Base-by-base conservation (phyloP, 2,113 vertebrate genomes). In the Ceyx melanurus region DNA sequence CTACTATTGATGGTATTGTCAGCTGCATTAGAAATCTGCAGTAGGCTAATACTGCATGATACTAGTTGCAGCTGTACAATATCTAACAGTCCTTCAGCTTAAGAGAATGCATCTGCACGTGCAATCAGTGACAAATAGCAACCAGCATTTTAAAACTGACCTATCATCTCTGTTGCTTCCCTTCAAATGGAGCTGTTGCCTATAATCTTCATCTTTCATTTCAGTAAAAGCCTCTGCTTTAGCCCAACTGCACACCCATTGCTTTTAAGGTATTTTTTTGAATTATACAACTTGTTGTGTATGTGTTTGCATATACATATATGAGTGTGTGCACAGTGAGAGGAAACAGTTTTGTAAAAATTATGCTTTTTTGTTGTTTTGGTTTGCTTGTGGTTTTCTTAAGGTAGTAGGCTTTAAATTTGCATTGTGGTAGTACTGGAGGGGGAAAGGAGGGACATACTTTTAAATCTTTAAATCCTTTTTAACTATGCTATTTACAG, bases 101-200 rank as follows among this genome's bases (percentile, higher is more conserved):
- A 90, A 96, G 89, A 90, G 73, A 93, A 94, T 82, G 77, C 67
- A 91, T 92, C 84, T 92, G 93, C 94, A 97, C 95, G 94, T 97
- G 97, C 82, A 94, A 61, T 95, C 91, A 90, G 92, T 96, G 96
- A 93, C 88, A 97, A 97, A 93, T 85, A 95, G 90, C 92, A 95
- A 70, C 73, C 82, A 94, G 86, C 89, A 76, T 96, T 96, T 97
- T 86, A 89, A 94, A 97, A 97, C 46, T 94, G 95, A 95, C 95
- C 95, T 97, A 96, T 97, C 95, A 88, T 97, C 90, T 97, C 83
- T 84, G 78, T 78, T 96, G 95, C 90, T 97, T 97, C 89, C 71
- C 95, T 92, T 90, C 88, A 96, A 96, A 88, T 79, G 92, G 88
- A 96, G 79, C 86, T 97, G 60, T 97, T 97, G 96, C 91, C 94